A percentile compares a stretch with the other conserved stretches of the same genome.
These are phyloP conservation scores for Tadarida brasiliensis DNA, from an alignment of 2,797 vertebrate species.

Conservation along the genomic window DNA sequence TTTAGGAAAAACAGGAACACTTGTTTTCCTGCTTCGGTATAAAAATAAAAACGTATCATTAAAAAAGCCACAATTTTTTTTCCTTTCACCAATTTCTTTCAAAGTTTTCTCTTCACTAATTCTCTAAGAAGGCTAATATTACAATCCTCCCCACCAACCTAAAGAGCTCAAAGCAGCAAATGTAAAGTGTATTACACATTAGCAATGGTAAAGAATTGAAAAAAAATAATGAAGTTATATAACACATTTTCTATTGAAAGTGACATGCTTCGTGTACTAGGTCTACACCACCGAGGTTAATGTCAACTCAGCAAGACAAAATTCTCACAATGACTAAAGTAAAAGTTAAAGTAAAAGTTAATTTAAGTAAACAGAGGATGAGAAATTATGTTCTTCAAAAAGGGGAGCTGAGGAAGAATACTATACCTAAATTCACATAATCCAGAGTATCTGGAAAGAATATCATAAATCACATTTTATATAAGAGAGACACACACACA, in stretches of 20 bases:
- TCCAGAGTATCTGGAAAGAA: not conserved
- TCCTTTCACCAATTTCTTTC: slow-evolving; percentile 4
- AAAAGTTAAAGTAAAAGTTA: slow-evolving; percentile 46
- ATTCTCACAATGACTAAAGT: slow-evolving; percentile 33
- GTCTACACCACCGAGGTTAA: not conserved
- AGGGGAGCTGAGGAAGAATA: not conserved
- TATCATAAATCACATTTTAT: not conserved
- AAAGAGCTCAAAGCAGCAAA: slow-evolving; percentile 19
- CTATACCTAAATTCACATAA: not conserved
- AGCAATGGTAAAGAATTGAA: not conserved
- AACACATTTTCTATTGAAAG: not conserved
- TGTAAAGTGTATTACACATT: not conserved
- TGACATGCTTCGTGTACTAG: not conserved
- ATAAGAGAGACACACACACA: not conserved
- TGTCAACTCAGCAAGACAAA: not conserved
- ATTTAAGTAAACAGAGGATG: not conserved
- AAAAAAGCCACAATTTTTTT: not conserved
- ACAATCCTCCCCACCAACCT: not conserved
- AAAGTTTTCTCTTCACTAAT: not conserved
- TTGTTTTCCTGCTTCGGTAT: slow-evolving; percentile 11
- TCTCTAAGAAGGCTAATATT: not conserved
- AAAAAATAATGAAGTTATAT: slow-evolving; percentile 7
- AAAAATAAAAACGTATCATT: slow-evolving; percentile 30
- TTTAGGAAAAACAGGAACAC: slow-evolving; percentile 33
- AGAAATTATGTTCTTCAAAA: not conserved